Conservation (phyloP, 2,888 invertebrate genomes). For the Allophyes oxyacanthae region DNA sequence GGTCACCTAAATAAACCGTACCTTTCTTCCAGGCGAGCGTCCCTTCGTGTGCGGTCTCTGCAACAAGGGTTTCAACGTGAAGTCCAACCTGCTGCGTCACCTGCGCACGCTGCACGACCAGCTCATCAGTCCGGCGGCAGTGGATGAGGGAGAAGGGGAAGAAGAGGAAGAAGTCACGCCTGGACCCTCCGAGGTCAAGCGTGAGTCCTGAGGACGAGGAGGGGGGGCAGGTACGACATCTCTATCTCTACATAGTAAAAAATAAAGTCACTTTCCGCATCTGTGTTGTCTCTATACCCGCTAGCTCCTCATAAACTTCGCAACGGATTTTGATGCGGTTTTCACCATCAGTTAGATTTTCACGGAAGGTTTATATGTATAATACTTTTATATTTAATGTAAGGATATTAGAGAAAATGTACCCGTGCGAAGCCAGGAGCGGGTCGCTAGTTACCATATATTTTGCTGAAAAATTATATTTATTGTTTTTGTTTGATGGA, state of each 20-base stretch:
- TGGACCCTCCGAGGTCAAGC: conserved; percentile 73
- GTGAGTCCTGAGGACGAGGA: conserved; percentile 84
- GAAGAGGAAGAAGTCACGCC: conserved; percentile 62
- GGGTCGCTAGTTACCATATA: too few species aligned
- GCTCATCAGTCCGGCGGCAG: conserved; percentile 78
- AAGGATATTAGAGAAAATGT: too few species aligned
- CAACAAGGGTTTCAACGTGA: conserved; percentile 94
- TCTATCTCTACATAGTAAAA: neutral
- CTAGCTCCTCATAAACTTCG: too few species aligned
- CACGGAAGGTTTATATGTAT: too few species aligned
- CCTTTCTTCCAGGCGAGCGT: conserved; percentile 87
- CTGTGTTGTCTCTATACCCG: too few species aligned
- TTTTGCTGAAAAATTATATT: too few species aligned
- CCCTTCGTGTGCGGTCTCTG: conserved; percentile 93
- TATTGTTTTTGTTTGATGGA: too few species aligned
- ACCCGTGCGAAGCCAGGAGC: too few species aligned
- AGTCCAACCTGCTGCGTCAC: conserved; percentile 93
- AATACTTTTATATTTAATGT: too few species aligned
- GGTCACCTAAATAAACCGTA: neutral
- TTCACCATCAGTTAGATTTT: too few species aligned
- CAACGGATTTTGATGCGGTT: too few species aligned
- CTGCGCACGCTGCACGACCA: conserved; percentile 93
- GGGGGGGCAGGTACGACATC: conserved; percentile 78
- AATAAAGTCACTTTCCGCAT: neutral
- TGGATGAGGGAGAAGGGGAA: conserved; percentile 69